phyloP scores from a whole-genome alignment of 2,113 vertebrate species.

The Coreoperca whiteheadi region DNA sequence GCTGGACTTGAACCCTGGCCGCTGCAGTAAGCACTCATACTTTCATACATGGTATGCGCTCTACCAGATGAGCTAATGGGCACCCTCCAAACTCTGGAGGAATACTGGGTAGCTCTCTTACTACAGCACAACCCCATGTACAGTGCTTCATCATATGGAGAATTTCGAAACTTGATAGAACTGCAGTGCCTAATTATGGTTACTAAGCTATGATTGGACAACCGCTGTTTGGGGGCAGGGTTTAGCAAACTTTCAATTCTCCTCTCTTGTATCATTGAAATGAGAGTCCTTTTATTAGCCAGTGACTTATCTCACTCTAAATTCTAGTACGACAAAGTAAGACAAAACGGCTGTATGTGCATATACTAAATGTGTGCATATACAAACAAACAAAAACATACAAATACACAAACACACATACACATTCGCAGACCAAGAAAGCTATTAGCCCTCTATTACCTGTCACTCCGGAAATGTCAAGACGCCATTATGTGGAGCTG shows the following conservation, averaged over 20 bases:
- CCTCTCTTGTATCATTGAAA: background rate
- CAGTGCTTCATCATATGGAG: background rate
- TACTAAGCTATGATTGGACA: background rate
- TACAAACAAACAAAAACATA: background rate
- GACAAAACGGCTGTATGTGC: background rate
- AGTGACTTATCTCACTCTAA: background rate
- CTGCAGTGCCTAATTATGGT: background rate
- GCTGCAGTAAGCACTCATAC: no score
- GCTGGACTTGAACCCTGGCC: no score
- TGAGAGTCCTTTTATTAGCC: background rate
- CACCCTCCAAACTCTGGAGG: no score
- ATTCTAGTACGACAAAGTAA: background rate
- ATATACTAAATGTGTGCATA: background rate
- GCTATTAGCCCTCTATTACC: constrained; percentile 51
- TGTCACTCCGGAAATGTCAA: constrained; percentile 68
- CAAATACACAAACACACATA: background rate
- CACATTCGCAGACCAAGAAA: constrained; percentile 23
- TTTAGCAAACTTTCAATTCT: background rate
- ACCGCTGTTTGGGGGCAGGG: background rate
- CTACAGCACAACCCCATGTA: background rate
- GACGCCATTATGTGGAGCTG: constrained; percentile 60
- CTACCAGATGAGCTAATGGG: no score
- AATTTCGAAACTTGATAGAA: background rate
- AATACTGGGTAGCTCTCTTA: background rate
- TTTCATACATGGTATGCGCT: no score